Percentiles rank a stretch among this genome's conserved stretches.
Conservation (phyloP, 2,888 invertebrate genomes). For the Macrosoma leucophasiata region DNA sequence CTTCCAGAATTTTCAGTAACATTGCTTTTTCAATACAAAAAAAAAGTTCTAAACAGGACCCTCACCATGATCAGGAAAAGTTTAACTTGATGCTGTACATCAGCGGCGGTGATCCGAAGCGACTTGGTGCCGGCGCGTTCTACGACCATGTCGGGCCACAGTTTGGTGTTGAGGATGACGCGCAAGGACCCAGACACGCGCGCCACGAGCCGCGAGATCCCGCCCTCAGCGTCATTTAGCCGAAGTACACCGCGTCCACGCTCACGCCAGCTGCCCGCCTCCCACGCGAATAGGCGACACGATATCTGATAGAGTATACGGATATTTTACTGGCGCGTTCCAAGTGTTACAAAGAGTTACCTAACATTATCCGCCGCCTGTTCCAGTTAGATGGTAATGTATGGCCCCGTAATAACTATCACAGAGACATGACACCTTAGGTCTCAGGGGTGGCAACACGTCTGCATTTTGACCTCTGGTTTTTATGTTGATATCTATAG, state of each 20-base stretch:
- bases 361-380: too few relatives aligned
- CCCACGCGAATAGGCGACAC: constrained; percentile 93
- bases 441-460: too few relatives aligned
- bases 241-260: constrained; percentile 92
- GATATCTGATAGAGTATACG: constrained; percentile 71
- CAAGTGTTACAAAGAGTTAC: too few relatives aligned
- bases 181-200: constrained; percentile 92
- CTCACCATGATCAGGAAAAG: constrained; percentile 89
- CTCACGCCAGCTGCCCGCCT: constrained; percentile 91
- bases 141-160: constrained; percentile 95
- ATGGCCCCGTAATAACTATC: too few relatives aligned
- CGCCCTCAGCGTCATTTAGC: constrained; percentile 83
- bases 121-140: constrained; percentile 92
- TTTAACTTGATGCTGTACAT: constrained; percentile 87
- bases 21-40: too few relatives aligned
- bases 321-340: neutral
- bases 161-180: constrained; percentile 93
- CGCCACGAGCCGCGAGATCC: constrained; percentile 88
- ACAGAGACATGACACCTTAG: too few relatives aligned
- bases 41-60: too few relatives aligned
- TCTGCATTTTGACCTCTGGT: too few relatives aligned
- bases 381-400: too few relatives aligned
- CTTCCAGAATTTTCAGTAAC: too few relatives aligned
- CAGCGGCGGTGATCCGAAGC: constrained; percentile 90
- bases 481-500: too few relatives aligned